A percentile compares a stretch with the other conserved stretches of the same genome.
Conservation (phyloP, 2,797 vertebrate species). For the Channa striata region DNA sequence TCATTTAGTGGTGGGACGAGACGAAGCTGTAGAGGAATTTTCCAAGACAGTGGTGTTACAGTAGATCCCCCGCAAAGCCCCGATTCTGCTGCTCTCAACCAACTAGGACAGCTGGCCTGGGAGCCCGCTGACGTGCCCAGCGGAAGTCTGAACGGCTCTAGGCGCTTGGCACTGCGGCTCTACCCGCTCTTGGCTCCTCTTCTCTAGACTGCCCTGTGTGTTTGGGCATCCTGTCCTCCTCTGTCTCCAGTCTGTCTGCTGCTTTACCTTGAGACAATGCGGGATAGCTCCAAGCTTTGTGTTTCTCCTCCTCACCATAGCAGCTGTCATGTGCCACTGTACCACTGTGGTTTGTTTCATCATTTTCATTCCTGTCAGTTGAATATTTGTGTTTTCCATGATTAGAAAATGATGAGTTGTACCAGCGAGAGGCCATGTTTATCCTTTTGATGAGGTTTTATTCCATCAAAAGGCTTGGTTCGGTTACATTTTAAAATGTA, state of each 20-base stretch:
- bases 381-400: slow-evolving; percentile 67
- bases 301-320: slow-evolving; percentile 45
- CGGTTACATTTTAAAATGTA: slow-evolving; percentile 51
- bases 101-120: slow-evolving; percentile 78
- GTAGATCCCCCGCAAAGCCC: slow-evolving; percentile 53
- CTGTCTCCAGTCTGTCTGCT: slow-evolving; percentile 58
- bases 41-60: slow-evolving; percentile 51
- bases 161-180: slow-evolving; percentile 65
- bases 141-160: slow-evolving; percentile 60
- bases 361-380: slow-evolving; percentile 58
- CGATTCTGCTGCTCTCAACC: slow-evolving; percentile 63
- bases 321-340: slow-evolving; percentile 64
- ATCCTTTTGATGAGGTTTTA: slow-evolving; percentile 65
- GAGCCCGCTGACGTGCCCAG: slow-evolving; percentile 63
- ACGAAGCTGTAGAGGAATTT: slow-evolving; percentile 45
- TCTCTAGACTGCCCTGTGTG: slow-evolving; percentile 61
- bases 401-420: slow-evolving; percentile 66
- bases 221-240: slow-evolving; percentile 58
- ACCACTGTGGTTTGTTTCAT: slow-evolving; percentile 57
- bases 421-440: slow-evolving; percentile 56
- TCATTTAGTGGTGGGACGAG: slow-evolving; percentile 15
- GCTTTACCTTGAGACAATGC: slow-evolving; percentile 67
- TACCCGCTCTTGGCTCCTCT: slow-evolving; percentile 60
- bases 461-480: slow-evolving; percentile 62
- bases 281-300: slow-evolving; percentile 57